phyloP scores from a whole-genome alignment of 53 echinoderm and acorn worm species.

The Temnopleurus reevesii region DNA sequence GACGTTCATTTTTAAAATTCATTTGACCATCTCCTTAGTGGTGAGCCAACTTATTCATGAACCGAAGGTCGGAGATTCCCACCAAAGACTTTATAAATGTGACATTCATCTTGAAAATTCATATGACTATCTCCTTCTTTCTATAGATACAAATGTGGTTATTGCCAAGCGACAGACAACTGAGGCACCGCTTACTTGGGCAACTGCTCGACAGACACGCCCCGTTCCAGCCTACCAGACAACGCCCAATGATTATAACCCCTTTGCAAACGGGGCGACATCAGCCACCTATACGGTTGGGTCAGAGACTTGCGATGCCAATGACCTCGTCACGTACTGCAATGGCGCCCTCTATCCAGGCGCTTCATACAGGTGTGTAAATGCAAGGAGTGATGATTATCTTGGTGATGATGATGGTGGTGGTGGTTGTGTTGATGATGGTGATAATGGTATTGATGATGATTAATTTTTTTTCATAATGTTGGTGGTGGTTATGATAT shows the following conservation, averaged over 20 bases:
- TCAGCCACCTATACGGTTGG: constrained; percentile 39
- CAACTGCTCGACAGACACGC: constrained; percentile 6
- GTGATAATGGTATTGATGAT: not conserved
- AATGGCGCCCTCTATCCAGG: constrained; percentile 67
- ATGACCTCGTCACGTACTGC: constrained; percentile 41
- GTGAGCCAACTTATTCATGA: too few relatives aligned
- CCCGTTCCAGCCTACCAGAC: constrained; percentile 54
- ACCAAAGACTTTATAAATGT: too few relatives aligned
- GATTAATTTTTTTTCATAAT: too few relatives aligned
- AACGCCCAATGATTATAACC: constrained; percentile 21
- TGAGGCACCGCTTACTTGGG: not conserved
- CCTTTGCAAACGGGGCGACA: not conserved
- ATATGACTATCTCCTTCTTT: not conserved
- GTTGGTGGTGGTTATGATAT: not conserved
- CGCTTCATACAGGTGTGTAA: constrained; percentile 62
- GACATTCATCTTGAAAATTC: too few relatives aligned
- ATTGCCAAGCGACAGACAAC: constrained; percentile 23
- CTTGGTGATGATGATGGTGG: too few relatives aligned
- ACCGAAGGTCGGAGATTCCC: too few relatives aligned
- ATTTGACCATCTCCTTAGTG: too few relatives aligned
- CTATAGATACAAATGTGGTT: not conserved
- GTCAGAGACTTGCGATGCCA: constrained; percentile 23
- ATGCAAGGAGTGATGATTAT: not conserved
- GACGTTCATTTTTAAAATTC: too few relatives aligned
- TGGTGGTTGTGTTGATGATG: not conserved